Evolutionary conservation across 1,140 invertebrate genomes (phyloP).

Genomic region (Drosophila nannoptera): DNA sequence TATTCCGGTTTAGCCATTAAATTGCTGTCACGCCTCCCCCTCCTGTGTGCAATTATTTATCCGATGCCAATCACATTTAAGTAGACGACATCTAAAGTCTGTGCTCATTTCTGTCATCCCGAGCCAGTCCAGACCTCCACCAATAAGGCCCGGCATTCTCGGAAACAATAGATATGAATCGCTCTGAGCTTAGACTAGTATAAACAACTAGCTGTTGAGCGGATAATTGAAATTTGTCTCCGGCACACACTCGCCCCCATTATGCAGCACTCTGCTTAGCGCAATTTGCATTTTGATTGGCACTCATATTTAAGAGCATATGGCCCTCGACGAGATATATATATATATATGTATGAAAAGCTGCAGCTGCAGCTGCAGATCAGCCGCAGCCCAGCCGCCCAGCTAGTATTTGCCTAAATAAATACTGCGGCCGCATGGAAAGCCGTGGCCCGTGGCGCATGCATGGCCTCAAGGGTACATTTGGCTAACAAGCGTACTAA

Average conservation of each 20-base stretch:
- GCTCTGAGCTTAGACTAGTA: neutral
- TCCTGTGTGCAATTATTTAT: slow-evolving; percentile 42
- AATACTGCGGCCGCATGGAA: slow-evolving; percentile 16
- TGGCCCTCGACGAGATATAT: too few species aligned
- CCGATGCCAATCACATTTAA: slow-evolving; percentile 46
- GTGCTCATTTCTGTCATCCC: slow-evolving; percentile 6
- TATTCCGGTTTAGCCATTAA: slow-evolving; percentile 45
- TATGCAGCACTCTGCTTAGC: slow-evolving; percentile 8
- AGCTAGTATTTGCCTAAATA: slow-evolving; percentile 54
- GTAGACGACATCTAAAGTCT: slow-evolving; percentile 23
- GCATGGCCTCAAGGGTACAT: slow-evolving; percentile 63
- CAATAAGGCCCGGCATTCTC: neutral
- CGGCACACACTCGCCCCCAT: neutral
- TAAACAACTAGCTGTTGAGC: neutral
- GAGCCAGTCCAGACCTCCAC: neutral
- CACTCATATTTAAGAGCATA: slow-evolving; percentile 11
- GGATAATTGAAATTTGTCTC: neutral
- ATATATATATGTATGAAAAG: too few species aligned
- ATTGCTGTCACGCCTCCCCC: slow-evolving; percentile 31
- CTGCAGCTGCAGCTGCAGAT: slow-evolving; percentile 34
- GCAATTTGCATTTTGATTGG: slow-evolving; percentile 39
- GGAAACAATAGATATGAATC: neutral
- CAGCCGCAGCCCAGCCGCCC: slow-evolving; percentile 5
- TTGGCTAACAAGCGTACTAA: slow-evolving; percentile 73
- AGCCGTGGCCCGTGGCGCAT: slow-evolving; percentile 13